Evolutionary conservation across 2,797 vertebrate genomes (phyloP).

Genomic region (Propithecus deckenii): DNA sequence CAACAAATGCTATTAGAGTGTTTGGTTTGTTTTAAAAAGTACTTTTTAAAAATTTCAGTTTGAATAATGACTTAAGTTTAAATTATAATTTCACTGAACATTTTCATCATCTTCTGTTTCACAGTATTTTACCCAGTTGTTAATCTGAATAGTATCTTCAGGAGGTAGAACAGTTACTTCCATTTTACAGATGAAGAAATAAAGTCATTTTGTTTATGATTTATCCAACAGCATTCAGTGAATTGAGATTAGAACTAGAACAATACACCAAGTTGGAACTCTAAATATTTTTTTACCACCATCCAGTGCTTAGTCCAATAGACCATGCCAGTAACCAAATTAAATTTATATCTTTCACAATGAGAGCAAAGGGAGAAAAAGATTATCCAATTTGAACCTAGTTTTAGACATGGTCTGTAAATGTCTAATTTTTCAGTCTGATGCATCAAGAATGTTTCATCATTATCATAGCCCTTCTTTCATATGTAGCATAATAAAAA

Average conservation of each 20-base stretch:
- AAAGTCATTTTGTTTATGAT: constrained; percentile 49
- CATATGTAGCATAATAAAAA: constrained; percentile 75
- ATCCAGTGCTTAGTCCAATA: constrained; percentile 8
- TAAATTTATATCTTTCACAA: constrained; percentile 63
- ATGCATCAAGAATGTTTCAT: constrained; percentile 71
- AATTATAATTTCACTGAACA: neutral
- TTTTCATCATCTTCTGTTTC: constrained; percentile 26
- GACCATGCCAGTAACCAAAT: constrained; percentile 57
- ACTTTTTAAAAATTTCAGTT: neutral
- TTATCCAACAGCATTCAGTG: constrained; percentile 42
- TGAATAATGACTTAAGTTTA: constrained; percentile 27
- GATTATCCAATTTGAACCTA: constrained; percentile 74
- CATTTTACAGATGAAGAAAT: constrained; percentile 61
- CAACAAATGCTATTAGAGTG: neutral
- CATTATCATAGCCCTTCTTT: constrained; percentile 67
- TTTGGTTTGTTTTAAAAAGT: neutral
- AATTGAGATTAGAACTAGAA: constrained; percentile 50
- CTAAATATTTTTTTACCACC: constrained; percentile 15
- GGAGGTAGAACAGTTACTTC: constrained; percentile 2
- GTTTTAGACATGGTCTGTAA: constrained; percentile 64
- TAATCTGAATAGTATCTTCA: constrained; percentile 33
- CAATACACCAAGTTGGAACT: constrained; percentile 32
- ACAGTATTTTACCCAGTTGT: neutral
- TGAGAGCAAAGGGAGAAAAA: constrained; percentile 32
- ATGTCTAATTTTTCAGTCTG: constrained; percentile 80